Evolutionary conservation across 2,888 invertebrate species (phyloP).

Genomic region (Marasmarcha lunaedactyla): DNA sequence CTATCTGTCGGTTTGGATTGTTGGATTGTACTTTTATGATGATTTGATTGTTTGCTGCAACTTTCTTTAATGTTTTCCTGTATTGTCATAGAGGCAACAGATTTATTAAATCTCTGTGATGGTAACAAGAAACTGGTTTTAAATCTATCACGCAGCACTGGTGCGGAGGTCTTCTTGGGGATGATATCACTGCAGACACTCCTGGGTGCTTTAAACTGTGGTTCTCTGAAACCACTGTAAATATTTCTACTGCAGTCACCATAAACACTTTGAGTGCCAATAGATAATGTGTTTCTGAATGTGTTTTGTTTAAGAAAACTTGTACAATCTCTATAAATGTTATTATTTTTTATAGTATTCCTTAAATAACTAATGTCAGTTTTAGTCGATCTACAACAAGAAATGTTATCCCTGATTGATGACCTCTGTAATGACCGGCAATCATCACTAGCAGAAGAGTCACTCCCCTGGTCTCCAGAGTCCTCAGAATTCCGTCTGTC

Average conservation of each 20-base stretch:
- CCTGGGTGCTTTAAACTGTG: conserved; percentile 5
- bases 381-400: conserved; percentile 26
- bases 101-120: conserved; percentile 40
- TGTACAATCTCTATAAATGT: conserved; percentile 27
- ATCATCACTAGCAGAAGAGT: conserved; percentile 48
- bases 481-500: conserved; percentile 29
- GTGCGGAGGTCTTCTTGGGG: conserved; percentile 10
- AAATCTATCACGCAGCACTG: conserved; percentile 34
- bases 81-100: conserved; percentile 24
- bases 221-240: background rate
- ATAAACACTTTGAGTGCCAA: background rate
- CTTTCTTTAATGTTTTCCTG: conserved; percentile 16
- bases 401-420: conserved; percentile 22
- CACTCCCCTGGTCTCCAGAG: conserved; percentile 43
- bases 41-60: background rate
- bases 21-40: background rate
- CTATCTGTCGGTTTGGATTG: background rate
- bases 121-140: conserved; percentile 33
- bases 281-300: conserved; percentile 24
- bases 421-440: conserved; percentile 29
- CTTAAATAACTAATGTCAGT: conserved; percentile 22
- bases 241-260: background rate
- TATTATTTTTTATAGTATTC: conserved; percentile 22
- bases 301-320: conserved; percentile 25
- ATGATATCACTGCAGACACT: conserved; percentile 11